Evolutionary conservation across 2,113 vertebrate species (phyloP), one percentile per base, ranked within the genome.

Genomic region (Syngnathus scovelli): DNA sequence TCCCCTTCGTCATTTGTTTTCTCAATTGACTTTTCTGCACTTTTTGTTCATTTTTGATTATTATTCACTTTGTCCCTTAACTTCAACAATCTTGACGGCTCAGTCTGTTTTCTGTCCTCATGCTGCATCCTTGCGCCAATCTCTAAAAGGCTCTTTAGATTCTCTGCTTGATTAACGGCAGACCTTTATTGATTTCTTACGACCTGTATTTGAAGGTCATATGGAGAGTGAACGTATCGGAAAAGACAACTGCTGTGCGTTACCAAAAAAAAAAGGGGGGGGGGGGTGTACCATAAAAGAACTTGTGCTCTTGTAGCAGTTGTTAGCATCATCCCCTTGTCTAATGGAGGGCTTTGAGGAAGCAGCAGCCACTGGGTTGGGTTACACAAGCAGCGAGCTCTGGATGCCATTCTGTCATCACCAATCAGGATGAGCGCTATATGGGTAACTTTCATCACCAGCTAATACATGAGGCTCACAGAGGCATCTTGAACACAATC

Each of bases 381-480:
- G 83, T 90, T 89, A 75, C 87, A 79, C 60, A 41, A 67, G 68
- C 78, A 67, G 79, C 68, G 82, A 70, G 81, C 82, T 88, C 85
- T 85, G 84, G 79, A 80, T 87, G 86, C 79, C 59, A 70, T 73
- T 83, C 84, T 89, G 85, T 89, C 87, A 89, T 86, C 82, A 75
- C 78, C 84, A 86, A 87, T 88, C 83, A 88, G 77, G 78, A 80
- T 74, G 74, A 68, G 71, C 49, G 79, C 77, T 86, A 81, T 85
- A 82, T 73, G 80, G 70, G 82, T 85, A 78, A 74, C 81, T 81
- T 71, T 81, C 83, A 86, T 78, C 77, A 64, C 68, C 78, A 84
- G 78, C 77, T 85, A 86, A 86, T 80, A 69, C 81, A 72, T 43
- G 61, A 49, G 52, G 81, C 75, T 90, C 81, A 85, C 23, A 69